Evolutionary conservation across 1,140 invertebrate species (phyloP), one percentile per base, ranked within the genome.

Genomic region (Papilio dardanus): DNA sequence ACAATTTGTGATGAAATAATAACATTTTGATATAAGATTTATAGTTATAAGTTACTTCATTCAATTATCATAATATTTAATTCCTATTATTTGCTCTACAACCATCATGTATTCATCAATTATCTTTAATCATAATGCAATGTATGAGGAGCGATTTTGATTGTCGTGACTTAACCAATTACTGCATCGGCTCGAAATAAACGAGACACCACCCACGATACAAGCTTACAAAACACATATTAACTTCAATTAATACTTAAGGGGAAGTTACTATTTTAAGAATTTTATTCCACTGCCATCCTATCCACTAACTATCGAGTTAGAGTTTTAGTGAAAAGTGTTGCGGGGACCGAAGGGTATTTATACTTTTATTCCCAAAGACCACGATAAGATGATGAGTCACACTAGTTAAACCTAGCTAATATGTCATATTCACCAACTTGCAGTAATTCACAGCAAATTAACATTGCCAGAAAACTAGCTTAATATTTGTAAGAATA

Each of bases 51-150:
- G 54, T 58, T 58, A 30, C 21, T 28, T 28, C 30, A 46, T 46
- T 21, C 30, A 30, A 71, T 16, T 12, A 50, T 74, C 16, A 69
- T 16, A n/a, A 24, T 12, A 46, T 71, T 58, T 71, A 71, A 71
- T 71, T 71, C 50, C 21, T 28, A 76, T 77, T 80, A 68, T 80
- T 82, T 78, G 77, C 50, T 85, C 78, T 79, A 78, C 50, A 82
- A 82, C 77, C 67, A 81, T 84, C 79, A 83, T 81, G 79, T 71
- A 62, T 21, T 46, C 16, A 42, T 80, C 77, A 84, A 83, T 84
- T 84, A 83, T 86, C 46, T 78, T 84, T 77, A 79, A 81, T 80
- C 78, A 81, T 83, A 79, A 79, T 78, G 79, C 74, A 82, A 80
- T 80, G 21, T 50, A 40, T 73, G 71, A 58, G 71, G 28, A 73